These are phyloP conservation scores for Hypselothyrea guttata DNA, from an alignment of 2,888 invertebrate genomes.

Conservation along the genomic window DNA sequence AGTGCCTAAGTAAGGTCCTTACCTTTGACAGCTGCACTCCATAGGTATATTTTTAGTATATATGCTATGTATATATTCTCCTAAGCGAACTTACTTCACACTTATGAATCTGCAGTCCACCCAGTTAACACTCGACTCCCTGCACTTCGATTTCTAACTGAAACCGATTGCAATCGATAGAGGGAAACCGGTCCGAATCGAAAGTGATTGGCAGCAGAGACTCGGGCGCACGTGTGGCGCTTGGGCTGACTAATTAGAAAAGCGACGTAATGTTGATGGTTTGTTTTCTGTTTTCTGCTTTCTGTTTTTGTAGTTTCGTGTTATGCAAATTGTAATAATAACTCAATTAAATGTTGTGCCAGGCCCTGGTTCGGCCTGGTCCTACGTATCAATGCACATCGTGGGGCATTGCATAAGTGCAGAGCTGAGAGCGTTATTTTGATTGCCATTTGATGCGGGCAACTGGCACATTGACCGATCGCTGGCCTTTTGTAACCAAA, in stretches of 20 bases:
- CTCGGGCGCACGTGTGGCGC: conserved; percentile 59
- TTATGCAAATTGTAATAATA: conserved; percentile 75
- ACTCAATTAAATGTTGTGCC: conserved; percentile 66
- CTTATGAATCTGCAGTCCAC: too few species aligned
- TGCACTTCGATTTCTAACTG: too few species aligned
- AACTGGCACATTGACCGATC: conserved; percentile 76
- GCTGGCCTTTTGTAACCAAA: conserved; percentile 49
- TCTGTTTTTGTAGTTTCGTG: conserved; percentile 36
- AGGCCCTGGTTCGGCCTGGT: not conserved
- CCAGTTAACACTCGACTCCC: too few species aligned
- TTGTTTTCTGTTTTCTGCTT: too few species aligned
- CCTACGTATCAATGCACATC: conserved; percentile 5
- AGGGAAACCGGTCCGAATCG: too few species aligned
- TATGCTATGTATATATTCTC: too few species aligned
- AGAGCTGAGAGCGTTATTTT: conserved; percentile 34
- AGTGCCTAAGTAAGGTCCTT: too few species aligned
- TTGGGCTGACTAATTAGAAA: conserved; percentile 60
- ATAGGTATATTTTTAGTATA: too few species aligned
- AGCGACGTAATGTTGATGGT: conserved; percentile 7
- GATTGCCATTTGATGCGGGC: conserved; percentile 70
- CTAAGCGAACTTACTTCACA: too few species aligned
- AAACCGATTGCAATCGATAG: too few species aligned
- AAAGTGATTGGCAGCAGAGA: not conserved
- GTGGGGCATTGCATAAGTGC: conserved; percentile 48
- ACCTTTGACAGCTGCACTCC: too few species aligned